Evolutionary conservation across 2,797 vertebrate genomes (phyloP).

Genomic region (Pangasius macronema): DNA sequence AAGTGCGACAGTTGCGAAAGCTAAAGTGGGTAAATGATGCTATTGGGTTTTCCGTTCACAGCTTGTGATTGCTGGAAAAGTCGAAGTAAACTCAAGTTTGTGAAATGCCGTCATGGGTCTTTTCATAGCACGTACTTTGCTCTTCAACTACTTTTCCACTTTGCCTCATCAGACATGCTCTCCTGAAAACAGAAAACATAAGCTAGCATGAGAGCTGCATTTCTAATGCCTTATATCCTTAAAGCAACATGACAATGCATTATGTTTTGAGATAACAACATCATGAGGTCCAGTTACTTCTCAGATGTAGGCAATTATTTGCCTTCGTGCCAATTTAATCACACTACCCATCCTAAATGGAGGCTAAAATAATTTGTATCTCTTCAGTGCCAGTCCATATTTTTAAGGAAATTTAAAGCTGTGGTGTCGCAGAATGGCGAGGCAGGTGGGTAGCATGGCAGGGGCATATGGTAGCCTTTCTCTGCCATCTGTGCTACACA

Average conservation of each 20-base stretch:
- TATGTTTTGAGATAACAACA: neutral
- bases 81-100: neutral
- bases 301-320: neutral
- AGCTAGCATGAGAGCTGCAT: neutral
- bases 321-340: neutral
- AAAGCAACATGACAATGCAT: neutral
- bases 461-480: constrained; percentile 48
- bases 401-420: constrained; percentile 51
- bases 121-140: neutral
- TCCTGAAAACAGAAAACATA: neutral
- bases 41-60: neutral
- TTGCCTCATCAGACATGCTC: neutral
- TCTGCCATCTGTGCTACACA: constrained; percentile 45
- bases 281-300: neutral
- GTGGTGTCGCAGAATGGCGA: constrained; percentile 25
- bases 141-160: neutral
- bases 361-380: neutral
- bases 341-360: neutral
- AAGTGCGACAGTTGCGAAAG: neutral
- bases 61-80: neutral
- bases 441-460: constrained; percentile 52
- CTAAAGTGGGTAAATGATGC: neutral
- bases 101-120: neutral
- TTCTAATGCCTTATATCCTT: too few species aligned
- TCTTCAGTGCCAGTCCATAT: constrained; percentile 3